Evolutionary conservation across 2,888 invertebrate genomes (phyloP), one percentile per base, ranked within the genome.

Genomic region (Lepidonotus clava): DNA sequence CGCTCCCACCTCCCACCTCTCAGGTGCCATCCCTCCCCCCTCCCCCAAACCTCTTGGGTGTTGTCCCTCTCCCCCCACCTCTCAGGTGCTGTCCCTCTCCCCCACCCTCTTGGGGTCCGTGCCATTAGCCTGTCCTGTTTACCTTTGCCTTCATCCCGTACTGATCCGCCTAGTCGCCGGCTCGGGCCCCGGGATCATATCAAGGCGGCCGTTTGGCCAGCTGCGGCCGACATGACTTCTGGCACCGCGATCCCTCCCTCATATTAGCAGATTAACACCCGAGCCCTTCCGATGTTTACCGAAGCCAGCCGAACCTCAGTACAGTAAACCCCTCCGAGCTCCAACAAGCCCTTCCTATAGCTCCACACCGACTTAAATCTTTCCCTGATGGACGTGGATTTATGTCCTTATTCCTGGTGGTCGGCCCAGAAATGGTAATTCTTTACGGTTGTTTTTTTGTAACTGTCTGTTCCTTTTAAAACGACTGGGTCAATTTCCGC

Each of bases 141-240:
- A 46, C 46, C 18, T 51, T 46, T n/a, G n/a, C 80, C 24, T 28
- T 51, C 24, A 80, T 80, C 80, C 80, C 24, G 80, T 18, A 24
- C 28, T 32, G 80, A 80, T 80, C 80, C 46, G 80, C 46, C 80
- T 46, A 51, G n/a, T 18, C 41, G 24, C 80, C 34, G 6, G 11
- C 66, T 8, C 24, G 6, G 28, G n/a, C 66, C 11, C 66, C 41
- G 51, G 80, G 80, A 41, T 46, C 80, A n/a, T 41, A 46, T 41
- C 80, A 32, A 80, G 34, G 46, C 38, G n/a, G 36, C n/a, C 8
- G 80, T 80, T 80, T 80, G 41, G 46, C 80, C 80, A 80, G 80
- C 80, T 80, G 80, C 46, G 28, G 80, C 41, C 46, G 34, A 80
- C 80, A 80, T 80, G 80, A 80, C 80, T 80, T 46, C 28, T 80